A percentile compares a stretch with the other conserved stretches of the same genome.
phyloP scores from a whole-genome alignment of 2,113 vertebrate genomes.

The Semnopithecus entellus region DNA sequence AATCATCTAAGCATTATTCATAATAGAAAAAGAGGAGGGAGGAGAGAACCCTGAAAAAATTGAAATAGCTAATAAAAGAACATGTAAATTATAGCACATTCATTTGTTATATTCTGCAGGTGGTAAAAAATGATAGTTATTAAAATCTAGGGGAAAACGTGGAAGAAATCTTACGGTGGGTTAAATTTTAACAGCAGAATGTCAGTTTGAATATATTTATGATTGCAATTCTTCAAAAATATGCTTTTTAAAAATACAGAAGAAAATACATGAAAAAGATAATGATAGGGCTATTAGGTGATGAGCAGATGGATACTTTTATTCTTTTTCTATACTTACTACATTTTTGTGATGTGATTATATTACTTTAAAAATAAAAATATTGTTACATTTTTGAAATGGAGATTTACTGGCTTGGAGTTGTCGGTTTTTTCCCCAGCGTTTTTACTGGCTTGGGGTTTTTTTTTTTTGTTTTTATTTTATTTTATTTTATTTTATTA shows the following conservation, averaged over 20 bases:
- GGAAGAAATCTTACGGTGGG: neutral
- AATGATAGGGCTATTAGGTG: neutral
- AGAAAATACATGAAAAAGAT: slow-evolving; percentile 43
- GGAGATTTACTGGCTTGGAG: neutral
- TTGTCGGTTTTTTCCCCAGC: neutral
- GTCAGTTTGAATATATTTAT: neutral
- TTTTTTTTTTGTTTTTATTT: neutral
- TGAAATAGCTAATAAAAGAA: slow-evolving; percentile 28
- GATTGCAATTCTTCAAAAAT: slow-evolving; percentile 24
- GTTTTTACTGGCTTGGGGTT: neutral
- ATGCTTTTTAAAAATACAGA: neutral
- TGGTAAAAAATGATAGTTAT: slow-evolving; percentile 33
- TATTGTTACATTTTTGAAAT: neutral
- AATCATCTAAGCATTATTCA: slow-evolving; percentile 4
- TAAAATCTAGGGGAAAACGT: slow-evolving; percentile 24
- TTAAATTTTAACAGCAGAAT: slow-evolving; percentile 34
- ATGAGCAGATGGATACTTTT: neutral
- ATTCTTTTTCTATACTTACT: slow-evolving; percentile 6
- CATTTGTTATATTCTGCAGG: neutral
- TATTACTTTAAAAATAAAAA: slow-evolving; percentile 41
- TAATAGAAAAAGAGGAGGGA: neutral
- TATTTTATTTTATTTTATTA: no score
- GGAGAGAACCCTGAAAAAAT: neutral
- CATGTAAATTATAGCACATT: neutral
- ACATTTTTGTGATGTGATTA: neutral